phyloP scores from a whole-genome alignment of 2,888 invertebrate genomes.

The Anoncus sp. region DNA sequence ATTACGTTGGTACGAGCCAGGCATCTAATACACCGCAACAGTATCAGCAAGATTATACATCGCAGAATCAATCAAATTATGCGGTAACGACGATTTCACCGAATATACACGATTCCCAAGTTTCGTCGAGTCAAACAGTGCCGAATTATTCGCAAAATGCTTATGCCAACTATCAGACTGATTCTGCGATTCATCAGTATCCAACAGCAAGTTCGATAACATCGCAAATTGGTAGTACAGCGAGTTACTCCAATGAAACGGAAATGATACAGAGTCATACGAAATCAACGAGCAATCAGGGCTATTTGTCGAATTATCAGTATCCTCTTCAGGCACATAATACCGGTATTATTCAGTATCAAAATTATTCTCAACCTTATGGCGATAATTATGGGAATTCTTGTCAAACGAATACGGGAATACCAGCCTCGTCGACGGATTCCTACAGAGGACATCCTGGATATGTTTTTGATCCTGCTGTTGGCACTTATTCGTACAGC shows the following conservation, averaged over 20 bases:
- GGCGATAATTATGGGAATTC: slow-evolving; percentile 67
- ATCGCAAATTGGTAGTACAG: slow-evolving; percentile 53
- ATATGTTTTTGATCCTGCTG: slow-evolving; percentile 85
- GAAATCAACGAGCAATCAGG: slow-evolving; percentile 71
- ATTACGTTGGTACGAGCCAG: slow-evolving; percentile 36
- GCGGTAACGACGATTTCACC: slow-evolving; percentile 50
- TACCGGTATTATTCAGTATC: slow-evolving; percentile 65
- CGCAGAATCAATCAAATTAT: slow-evolving; percentile 66
- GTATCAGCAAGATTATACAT: slow-evolving; percentile 55
- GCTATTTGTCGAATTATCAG: slow-evolving; percentile 71
- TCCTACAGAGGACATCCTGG: slow-evolving; percentile 86
- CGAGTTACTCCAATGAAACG: slow-evolving; percentile 62
- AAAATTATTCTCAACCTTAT: slow-evolving; percentile 69
- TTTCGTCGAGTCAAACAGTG: slow-evolving; percentile 57
- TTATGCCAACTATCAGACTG: slow-evolving; percentile 73
- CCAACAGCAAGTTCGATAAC: slow-evolving; percentile 78
- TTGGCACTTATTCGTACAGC: slow-evolving; percentile 86
- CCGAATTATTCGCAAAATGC: slow-evolving; percentile 70
- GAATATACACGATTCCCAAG: slow-evolving; percentile 61
- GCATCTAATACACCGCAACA: slow-evolving; percentile 41
- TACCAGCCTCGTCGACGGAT: slow-evolving; percentile 63
- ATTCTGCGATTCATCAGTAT: slow-evolving; percentile 69
- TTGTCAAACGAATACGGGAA: slow-evolving; percentile 29
- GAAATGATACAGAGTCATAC: slow-evolving; percentile 80
- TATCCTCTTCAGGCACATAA: slow-evolving; percentile 71